These are phyloP conservation scores for Trogon melanurus DNA, from an alignment of 2,113 vertebrate species.

Conservation along the genomic window DNA sequence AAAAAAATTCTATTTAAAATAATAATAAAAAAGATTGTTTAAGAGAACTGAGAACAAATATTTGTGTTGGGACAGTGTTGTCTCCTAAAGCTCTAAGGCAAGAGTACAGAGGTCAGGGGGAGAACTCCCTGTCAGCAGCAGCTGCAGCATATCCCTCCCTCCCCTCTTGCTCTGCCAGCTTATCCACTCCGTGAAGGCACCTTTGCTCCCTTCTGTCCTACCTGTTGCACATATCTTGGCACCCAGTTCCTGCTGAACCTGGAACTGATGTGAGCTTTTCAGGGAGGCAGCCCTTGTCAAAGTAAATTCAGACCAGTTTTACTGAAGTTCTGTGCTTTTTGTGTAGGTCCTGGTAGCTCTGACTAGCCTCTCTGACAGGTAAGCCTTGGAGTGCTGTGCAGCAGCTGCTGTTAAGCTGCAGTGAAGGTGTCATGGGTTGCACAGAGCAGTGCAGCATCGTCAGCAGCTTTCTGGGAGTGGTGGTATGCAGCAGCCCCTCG, in stretches of 20 bases:
- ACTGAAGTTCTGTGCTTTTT: background rate
- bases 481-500: background rate
- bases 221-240: background rate
- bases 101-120: constrained; percentile 40
- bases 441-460: background rate
- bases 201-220: constrained; percentile 13
- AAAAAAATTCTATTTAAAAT: background rate
- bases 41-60: constrained; percentile 41
- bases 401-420: background rate
- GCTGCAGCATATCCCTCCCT: background rate
- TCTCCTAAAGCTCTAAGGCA: background rate
- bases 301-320: background rate
- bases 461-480: background rate
- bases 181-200: background rate
- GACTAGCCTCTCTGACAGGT: background rate
- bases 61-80: constrained; percentile 2
- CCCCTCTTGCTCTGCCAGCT: background rate
- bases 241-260: background rate
- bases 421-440: fast-evolving
- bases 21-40: constrained; percentile 1
- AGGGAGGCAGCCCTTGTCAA: background rate
- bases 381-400: background rate
- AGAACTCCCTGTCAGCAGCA: constrained; percentile 20
- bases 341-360: background rate
- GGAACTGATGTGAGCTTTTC: background rate